Percentiles rank a stretch among this genome's conserved stretches.
Conservation (phyloP, 2,113 vertebrate species). For the Labeo catla region DNA sequence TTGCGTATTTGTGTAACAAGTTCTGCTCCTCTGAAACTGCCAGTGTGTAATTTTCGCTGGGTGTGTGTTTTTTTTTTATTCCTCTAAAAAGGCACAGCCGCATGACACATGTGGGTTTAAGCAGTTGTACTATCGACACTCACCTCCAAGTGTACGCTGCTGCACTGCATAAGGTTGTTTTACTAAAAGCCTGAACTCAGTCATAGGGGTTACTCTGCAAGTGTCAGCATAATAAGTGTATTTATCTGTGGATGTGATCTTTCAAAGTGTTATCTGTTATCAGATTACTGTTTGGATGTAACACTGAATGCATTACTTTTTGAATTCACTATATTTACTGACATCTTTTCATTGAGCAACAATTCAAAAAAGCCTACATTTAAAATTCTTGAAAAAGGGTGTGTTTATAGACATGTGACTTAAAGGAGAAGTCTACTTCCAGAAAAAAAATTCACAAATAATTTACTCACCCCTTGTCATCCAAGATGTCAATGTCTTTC, state of each 20-base stretch:
- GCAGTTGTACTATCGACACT: slow-evolving; percentile 34
- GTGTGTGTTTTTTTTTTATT: slow-evolving; percentile 65
- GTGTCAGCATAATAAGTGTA: not conserved
- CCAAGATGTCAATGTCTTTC: no score
- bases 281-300: not conserved
- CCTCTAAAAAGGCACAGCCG: slow-evolving; percentile 42
- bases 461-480: no score
- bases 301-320: not conserved
- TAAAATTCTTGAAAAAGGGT: not conserved
- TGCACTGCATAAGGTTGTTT: slow-evolving; percentile 10
- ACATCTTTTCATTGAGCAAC: not conserved
- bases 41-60: slow-evolving; percentile 74
- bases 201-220: not conserved
- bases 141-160: slow-evolving; percentile 11
- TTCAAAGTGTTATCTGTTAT: not conserved
- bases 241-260: not conserved
- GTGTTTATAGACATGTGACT: not conserved
- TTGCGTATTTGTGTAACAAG: slow-evolving; percentile 79
- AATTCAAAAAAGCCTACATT: not conserved
- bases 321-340: not conserved
- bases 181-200: not conserved
- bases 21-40: slow-evolving; percentile 69
- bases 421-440: no score
- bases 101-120: slow-evolving; percentile 48
- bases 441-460: no score